A percentile compares a stretch with the other conserved stretches of the same genome.
These are phyloP conservation scores for Nerophis ophidion DNA, from an alignment of 2,113 vertebrate species.

Conservation along the genomic window DNA sequence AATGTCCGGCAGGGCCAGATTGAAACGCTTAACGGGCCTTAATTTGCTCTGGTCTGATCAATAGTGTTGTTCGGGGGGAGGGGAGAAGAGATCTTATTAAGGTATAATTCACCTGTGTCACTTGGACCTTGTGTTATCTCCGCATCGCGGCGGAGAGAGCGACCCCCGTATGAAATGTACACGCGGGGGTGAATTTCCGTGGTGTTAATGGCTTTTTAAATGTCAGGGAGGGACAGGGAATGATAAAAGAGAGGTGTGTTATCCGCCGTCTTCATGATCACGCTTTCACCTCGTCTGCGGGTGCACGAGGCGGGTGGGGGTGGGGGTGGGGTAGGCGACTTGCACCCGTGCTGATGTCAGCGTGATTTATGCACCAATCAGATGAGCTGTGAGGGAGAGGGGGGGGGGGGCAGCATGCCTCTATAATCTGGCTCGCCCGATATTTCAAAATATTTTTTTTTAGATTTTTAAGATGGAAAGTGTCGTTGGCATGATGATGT, in stretches of 20 bases:
- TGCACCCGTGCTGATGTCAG: slow-evolving; percentile 67
- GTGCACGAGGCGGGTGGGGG: slow-evolving; percentile 15
- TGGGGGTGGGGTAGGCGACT: slow-evolving; percentile 54
- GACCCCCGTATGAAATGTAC: slow-evolving; percentile 64
- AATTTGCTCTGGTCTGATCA: too few relatives aligned
- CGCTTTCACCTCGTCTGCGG: slow-evolving; percentile 40
- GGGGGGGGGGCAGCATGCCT: slow-evolving; percentile 22
- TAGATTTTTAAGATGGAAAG: too few relatives aligned
- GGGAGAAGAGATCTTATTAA: slow-evolving; percentile 62
- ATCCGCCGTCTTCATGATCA: slow-evolving; percentile 73
- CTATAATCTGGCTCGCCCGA: too few relatives aligned
- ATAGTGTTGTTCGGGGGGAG: too few relatives aligned
- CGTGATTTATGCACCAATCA: slow-evolving; percentile 72
- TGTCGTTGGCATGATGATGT: too few relatives aligned
- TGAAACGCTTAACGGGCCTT: too few relatives aligned
- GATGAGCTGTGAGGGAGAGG: slow-evolving; percentile 54
- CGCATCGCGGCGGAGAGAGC: slow-evolving; percentile 20
- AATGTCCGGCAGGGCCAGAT: too few relatives aligned
- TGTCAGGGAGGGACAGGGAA: slow-evolving; percentile 79
- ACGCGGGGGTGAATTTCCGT: slow-evolving; percentile 64
- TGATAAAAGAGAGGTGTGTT: slow-evolving; percentile 78
- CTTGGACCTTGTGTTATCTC: slow-evolving; percentile 58
- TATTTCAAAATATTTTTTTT: too few relatives aligned
- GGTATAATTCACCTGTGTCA: slow-evolving; percentile 62
- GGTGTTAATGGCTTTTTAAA: slow-evolving; percentile 82